These are phyloP conservation scores for Clostera curtula DNA, from an alignment of 2,888 invertebrate genomes.

Conservation along the genomic window DNA sequence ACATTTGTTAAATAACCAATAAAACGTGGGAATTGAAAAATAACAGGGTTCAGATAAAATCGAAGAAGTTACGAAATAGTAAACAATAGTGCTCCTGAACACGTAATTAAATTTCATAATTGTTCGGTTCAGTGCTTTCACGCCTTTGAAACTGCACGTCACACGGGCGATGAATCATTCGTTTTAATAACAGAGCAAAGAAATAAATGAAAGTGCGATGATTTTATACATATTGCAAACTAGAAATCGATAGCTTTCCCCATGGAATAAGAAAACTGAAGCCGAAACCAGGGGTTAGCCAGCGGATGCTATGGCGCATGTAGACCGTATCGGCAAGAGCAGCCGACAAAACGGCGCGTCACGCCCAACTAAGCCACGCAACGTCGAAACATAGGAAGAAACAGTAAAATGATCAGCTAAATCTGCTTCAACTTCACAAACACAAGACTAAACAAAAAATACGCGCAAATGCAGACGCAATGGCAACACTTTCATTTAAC, in stretches of 20 bases:
- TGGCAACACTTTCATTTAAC: slow-evolving; percentile 25
- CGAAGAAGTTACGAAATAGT: slow-evolving; percentile 17
- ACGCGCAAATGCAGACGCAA: slow-evolving; percentile 15
- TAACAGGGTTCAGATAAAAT: slow-evolving; percentile 23
- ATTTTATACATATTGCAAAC: slow-evolving; percentile 22
- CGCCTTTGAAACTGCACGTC: slow-evolving; percentile 4
- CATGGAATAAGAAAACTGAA: slow-evolving; percentile 34
- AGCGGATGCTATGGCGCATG: slow-evolving; percentile 53
- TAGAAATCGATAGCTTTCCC: slow-evolving; percentile 35
- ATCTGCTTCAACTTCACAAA: slow-evolving; percentile 30
- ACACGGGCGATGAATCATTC: slow-evolving; percentile 9
- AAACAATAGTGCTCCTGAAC: slow-evolving; percentile 32
- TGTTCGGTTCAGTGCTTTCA: too few relatives aligned
- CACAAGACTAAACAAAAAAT: slow-evolving; percentile 16
- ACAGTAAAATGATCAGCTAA: slow-evolving; percentile 34
- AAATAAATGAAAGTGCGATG: slow-evolving; percentile 12
- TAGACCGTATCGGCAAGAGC: slow-evolving; percentile 68
- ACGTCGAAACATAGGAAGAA: slow-evolving; percentile 43
- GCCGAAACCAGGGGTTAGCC: slow-evolving; percentile 52
- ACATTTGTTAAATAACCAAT: slow-evolving; percentile 48
- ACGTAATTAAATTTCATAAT: slow-evolving; percentile 22
- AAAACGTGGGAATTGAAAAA: slow-evolving; percentile 50
- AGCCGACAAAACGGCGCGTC: slow-evolving; percentile 63
- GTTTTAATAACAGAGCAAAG: slow-evolving; percentile 5
- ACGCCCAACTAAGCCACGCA: slow-evolving; percentile 61